Conservation (phyloP, 2,797 vertebrate genomes). For the Staurois parvus region DNA sequence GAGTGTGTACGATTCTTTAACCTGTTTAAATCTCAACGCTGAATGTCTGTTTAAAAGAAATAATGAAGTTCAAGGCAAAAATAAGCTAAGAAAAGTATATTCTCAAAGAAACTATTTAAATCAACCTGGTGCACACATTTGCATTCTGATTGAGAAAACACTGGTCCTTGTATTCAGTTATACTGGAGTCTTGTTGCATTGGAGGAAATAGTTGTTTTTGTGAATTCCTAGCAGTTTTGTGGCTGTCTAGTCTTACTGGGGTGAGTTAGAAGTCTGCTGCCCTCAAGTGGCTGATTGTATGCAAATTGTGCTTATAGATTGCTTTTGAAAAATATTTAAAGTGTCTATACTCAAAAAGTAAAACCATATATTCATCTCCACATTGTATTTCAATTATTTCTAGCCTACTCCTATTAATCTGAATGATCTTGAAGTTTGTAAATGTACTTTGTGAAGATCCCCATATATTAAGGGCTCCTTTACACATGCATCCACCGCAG, state of each 20-base stretch:
- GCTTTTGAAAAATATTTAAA: no score
- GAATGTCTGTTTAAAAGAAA: slow-evolving; percentile 28
- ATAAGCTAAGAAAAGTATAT: slow-evolving; percentile 24
- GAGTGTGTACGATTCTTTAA: slow-evolving; percentile 30
- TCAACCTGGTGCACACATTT: slow-evolving; percentile 38
- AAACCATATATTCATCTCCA: no score
- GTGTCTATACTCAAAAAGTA: no score
- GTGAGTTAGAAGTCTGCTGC: slow-evolving; percentile 50
- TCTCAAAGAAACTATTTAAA: slow-evolving; percentile 48
- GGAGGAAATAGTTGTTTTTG: slow-evolving; percentile 40
- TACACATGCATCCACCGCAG: no score
- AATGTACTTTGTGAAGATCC: no score
- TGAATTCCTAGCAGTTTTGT: slow-evolving; percentile 38
- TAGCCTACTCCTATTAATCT: no score
- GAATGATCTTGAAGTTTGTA: no score
- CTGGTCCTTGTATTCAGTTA: slow-evolving; percentile 34
- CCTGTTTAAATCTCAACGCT: neutral
- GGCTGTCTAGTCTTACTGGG: slow-evolving; percentile 21
- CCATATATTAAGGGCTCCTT: no score
- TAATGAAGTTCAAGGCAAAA: slow-evolving; percentile 43
- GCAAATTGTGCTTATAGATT: neutral
- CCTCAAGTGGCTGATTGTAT: slow-evolving; percentile 45
- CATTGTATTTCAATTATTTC: no score
- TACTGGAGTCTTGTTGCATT: slow-evolving; percentile 38
- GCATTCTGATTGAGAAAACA: slow-evolving; percentile 57